A percentile compares a stretch with the other conserved stretches of the same genome.
Evolutionary conservation across 2,113 vertebrate genomes (phyloP).

Genomic region (Phalacrocorax brasilianus): DNA sequence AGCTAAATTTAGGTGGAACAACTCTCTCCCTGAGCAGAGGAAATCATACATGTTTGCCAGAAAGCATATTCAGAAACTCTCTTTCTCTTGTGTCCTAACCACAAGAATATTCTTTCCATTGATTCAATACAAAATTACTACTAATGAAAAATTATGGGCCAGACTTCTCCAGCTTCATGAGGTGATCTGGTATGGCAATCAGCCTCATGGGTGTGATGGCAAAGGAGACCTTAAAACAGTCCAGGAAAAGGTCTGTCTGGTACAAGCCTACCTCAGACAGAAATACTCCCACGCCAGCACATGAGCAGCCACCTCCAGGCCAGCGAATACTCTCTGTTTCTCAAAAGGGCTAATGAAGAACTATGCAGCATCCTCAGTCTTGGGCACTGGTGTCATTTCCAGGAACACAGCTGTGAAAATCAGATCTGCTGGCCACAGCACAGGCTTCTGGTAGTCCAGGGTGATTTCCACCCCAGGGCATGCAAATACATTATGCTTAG

Average conservation of each 20-base stretch:
- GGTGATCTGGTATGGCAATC: background rate
- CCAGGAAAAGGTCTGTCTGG: background rate
- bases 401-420: background rate
- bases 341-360: background rate
- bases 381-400: background rate
- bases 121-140: background rate
- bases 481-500: background rate
- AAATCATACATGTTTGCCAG: background rate
- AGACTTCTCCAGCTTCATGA: background rate
- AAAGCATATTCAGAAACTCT: background rate
- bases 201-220: background rate
- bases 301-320: background rate
- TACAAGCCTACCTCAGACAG: background rate
- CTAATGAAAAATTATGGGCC: background rate
- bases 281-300: background rate
- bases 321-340: background rate
- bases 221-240: background rate
- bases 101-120: background rate
- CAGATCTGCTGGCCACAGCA: background rate
- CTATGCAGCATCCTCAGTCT: background rate
- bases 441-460: background rate
- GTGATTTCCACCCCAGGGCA: background rate
- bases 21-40: constrained; percentile 11
- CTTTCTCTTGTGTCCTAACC: background rate
- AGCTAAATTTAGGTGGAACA: constrained; percentile 46